Evolutionary conservation across 1,140 invertebrate species (phyloP).

Genomic region (Cydia splendana): DNA sequence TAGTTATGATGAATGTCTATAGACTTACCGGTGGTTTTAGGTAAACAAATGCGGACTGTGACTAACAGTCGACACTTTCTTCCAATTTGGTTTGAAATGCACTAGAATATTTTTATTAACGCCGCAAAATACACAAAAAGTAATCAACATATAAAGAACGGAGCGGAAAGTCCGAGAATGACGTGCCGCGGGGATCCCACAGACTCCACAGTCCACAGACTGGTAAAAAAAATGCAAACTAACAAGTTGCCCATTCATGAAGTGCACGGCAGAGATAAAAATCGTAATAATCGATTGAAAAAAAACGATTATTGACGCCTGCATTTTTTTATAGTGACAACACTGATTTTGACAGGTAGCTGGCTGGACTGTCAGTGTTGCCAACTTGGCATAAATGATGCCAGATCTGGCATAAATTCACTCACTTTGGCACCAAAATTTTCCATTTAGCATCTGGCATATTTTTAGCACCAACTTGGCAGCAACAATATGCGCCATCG

Average conservation of each 20-base stretch:
- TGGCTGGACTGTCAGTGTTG: background rate
- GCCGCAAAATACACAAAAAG: background rate
- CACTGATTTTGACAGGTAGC: background rate
- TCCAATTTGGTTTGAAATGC: background rate
- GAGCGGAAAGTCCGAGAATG: conserved; percentile 2
- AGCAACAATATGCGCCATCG: too few relatives aligned
- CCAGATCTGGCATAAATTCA: too few relatives aligned
- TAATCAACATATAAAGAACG: background rate
- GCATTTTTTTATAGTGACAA: background rate
- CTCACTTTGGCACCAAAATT: too few relatives aligned
- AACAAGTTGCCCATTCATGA: conserved; percentile 4
- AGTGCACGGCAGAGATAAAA: background rate
- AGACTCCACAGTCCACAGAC: conserved; percentile 23
- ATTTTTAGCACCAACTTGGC: too few relatives aligned
- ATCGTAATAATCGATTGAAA: background rate
- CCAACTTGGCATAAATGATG: too few relatives aligned
- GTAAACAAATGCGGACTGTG: background rate
- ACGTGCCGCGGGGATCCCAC: conserved; percentile 10
- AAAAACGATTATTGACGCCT: background rate
- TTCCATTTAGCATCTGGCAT: too few relatives aligned
- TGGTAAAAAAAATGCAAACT: conserved; percentile 17
- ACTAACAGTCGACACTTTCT: background rate
- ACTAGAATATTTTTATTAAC: conserved; percentile 18
- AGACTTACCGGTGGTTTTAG: conserved; percentile 5
- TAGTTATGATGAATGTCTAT: background rate